Conservation (phyloP, 2,113 vertebrate species). For the Pandion haliaetus region DNA sequence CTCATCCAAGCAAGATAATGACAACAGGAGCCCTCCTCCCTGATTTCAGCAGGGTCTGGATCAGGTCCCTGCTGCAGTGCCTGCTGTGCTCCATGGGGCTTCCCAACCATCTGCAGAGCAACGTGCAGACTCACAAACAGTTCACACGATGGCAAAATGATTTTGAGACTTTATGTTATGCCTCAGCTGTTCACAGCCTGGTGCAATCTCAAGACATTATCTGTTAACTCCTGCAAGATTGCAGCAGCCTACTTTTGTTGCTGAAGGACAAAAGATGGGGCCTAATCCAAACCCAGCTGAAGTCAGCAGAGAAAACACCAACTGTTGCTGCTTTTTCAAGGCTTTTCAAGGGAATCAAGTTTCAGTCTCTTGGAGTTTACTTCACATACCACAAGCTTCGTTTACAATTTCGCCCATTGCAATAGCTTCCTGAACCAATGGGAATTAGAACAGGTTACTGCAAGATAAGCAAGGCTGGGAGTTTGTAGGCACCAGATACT, state of each 20-base stretch:
- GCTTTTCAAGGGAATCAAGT: neutral
- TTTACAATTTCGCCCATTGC: neutral
- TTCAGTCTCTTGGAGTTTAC: neutral
- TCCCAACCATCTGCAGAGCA: accelerated
- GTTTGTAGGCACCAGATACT: neutral
- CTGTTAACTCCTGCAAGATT: neutral
- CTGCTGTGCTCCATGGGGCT: neutral
- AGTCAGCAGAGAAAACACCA: neutral
- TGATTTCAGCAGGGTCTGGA: neutral
- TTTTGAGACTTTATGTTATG: accelerated
- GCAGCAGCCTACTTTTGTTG: neutral
- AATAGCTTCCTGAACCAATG: neutral
- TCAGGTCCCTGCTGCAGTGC: neutral
- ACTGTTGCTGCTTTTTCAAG: neutral
- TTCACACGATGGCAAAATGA: neutral
- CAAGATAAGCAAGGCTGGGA: neutral
- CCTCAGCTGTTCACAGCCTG: neutral
- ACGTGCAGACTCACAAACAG: neutral
- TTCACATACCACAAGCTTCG: neutral
- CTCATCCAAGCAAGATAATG: neutral
- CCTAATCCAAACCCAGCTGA: neutral
- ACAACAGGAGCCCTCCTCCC: neutral
- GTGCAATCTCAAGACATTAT: neutral
- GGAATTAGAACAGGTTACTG: neutral
- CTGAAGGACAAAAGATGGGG: neutral